Evolutionary conservation across 1,140 invertebrate genomes (phyloP), one percentile per base, ranked within the genome.

Genomic region (Gonioctena quinquepunctata): DNA sequence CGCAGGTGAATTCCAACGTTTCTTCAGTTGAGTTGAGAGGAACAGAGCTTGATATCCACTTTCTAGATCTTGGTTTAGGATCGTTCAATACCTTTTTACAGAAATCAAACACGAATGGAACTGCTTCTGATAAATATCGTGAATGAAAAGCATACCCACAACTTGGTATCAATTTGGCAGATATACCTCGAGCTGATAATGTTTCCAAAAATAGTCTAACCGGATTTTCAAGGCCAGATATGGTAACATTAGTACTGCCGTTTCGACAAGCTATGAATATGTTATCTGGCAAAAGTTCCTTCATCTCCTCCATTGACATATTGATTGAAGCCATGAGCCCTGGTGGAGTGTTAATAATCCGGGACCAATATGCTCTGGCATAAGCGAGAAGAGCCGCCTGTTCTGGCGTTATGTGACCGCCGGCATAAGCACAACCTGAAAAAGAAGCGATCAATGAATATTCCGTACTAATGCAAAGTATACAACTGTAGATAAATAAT

Each of bases 181-280:
- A 98, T 21, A 96, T 89, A 6, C 90, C 90, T 81, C 96, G 89
- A 0, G 84, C 86, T 69, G 91, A 88, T 16, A 97, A 81, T 63
- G 90, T 79, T 13, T 87, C 87, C 1, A 94, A 89, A 77, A 97
- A 94, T 62, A 88, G 87, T 1, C 84, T 80, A 0, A 96, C 86
- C 1, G 87, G 85, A 0, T 88, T 86, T 8, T 88, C 86, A 1
- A 94, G 92, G 0, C 97, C 97, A 6, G 96, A 97, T 52, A 99
- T 88, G 0, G 96, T 97, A 0, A 97, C 94, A 68, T 92, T 96
- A 80, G 98, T 95, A 16, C 84, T 86, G 27, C 93, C 89, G 83
- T 99, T 99, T 84, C 98, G 94, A 83, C 97, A 99, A n/a, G 96
- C 97, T 2, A 95, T 91, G 69, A 89, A 89, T 74, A 97, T 83